A percentile compares a stretch with the other conserved stretches of the same genome.
Evolutionary conservation across 2,113 vertebrate genomes (phyloP).

Genomic region (Pseudolaguvia tuberculata): DNA sequence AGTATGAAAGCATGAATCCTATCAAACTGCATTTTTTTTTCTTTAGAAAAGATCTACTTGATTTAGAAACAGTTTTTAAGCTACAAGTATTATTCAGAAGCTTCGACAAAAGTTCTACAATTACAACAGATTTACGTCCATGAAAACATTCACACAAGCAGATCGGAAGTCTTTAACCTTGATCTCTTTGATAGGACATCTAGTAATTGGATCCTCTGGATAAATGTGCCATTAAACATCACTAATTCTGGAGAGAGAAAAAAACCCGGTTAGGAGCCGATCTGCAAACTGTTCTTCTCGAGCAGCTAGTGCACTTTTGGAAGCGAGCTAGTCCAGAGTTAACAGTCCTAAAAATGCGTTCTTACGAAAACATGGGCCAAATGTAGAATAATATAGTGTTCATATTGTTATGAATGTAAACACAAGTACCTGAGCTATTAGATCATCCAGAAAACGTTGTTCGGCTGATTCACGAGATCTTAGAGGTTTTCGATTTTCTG

Average conservation of each 20-base stretch:
- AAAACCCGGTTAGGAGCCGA: neutral
- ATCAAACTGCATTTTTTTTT: neutral
- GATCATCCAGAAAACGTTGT: slow-evolving; percentile 19
- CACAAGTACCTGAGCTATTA: slow-evolving; percentile 28
- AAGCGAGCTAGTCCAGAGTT: neutral
- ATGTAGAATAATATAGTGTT: neutral
- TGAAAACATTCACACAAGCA: neutral
- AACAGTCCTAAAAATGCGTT: neutral
- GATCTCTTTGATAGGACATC: slow-evolving; percentile 35
- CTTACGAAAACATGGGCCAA: neutral
- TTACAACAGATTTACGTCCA: slow-evolving; percentile 8
- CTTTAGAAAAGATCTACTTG: neutral
- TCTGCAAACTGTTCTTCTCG: neutral
- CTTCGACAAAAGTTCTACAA: neutral
- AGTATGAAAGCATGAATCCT: slow-evolving; percentile 11
- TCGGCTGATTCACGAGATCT: neutral
- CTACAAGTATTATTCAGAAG: neutral
- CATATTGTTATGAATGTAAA: neutral
- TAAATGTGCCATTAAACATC: neutral
- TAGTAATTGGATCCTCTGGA: slow-evolving; percentile 19
- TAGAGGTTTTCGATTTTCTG: slow-evolving; percentile 31
- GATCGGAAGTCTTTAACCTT: slow-evolving; percentile 28
- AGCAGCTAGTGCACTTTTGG: slow-evolving; percentile 10
- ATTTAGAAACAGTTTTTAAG: neutral
- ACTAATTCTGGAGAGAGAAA: neutral